Percentiles rank a stretch among this genome's conserved stretches.
Evolutionary conservation across 2,888 invertebrate genomes (phyloP).

Genomic region (Deilephila elpenor): DNA sequence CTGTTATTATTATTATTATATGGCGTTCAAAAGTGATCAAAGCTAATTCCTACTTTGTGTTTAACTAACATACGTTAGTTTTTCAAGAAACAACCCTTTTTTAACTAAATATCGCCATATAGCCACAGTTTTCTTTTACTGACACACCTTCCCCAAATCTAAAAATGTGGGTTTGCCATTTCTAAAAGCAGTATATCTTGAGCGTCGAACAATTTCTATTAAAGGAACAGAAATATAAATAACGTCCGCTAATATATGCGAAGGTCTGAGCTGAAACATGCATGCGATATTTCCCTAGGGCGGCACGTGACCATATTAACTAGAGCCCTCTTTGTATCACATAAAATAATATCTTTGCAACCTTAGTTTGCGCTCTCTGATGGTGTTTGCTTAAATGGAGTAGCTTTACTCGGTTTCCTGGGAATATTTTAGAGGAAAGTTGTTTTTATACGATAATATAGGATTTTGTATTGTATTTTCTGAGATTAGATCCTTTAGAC

Average conservation of each 20-base stretch:
- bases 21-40: too few species aligned
- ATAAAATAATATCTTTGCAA: conserved; percentile 25
- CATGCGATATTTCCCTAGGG: conserved; percentile 55
- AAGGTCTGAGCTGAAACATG: conserved; percentile 47
- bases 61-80: too few species aligned
- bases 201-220: conserved; percentile 43
- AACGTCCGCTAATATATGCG: conserved; percentile 49
- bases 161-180: too few species aligned
- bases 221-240: conserved; percentile 43
- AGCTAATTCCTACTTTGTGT: too few species aligned
- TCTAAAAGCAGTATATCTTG: not conserved
- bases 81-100: too few species aligned
- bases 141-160: too few species aligned
- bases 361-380: not conserved
- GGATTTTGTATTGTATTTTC: not conserved
- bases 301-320: conserved; percentile 35
- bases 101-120: not conserved
- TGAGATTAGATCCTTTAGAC: too few species aligned
- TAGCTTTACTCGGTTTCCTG: not conserved
- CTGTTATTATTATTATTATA: not conserved
- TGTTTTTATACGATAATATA: not conserved
- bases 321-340: conserved; percentile 29
- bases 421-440: not conserved
- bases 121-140: not conserved
- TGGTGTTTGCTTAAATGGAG: conserved; percentile 6